Base-by-base conservation (phyloP, 2,113 vertebrate species). In the Equus quagga region DNA sequence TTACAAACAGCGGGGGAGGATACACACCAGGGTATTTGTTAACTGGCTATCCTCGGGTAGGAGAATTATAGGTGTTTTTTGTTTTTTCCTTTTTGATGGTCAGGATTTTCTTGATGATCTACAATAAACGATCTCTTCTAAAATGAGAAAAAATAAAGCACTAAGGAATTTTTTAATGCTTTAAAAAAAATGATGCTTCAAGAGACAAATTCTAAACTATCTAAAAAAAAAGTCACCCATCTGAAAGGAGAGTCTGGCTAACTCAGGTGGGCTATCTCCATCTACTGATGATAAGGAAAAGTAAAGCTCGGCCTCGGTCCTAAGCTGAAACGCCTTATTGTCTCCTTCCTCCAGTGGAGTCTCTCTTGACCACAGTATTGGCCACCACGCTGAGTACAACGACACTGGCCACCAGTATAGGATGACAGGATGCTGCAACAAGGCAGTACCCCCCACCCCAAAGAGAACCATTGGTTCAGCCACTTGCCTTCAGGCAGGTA, bases 81-180 rank as follows among this genome's bases (percentile, higher is more conserved):
- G 26, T 70, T 80, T 26, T 80, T 72, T 36, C 62, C 10, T 82
- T 91, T 78, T 18, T 85, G 46, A 89, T 51, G 18, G 4, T 73
- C 75, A 93, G 46, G 41, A 83, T 86, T 94, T 91, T 93, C 44
- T 92, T 58, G 70, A 3, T 78, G 79, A 31, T 91, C 51, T 58
- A 88, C 24, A 84, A 95, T 86, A 87, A 89, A 89, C 6, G 69
- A 82, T 70, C 36, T 31, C 31, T 36, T 58, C 80, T 84, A 84
- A 96, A 87, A 78, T 58, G 11, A 58, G 36, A 11, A 19, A 89
- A 86, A 82, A 89, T 56, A 79, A 75, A 89, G 26, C 60, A 79
- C 82, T 87, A 67, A 72, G 56, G 10, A n/a, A 67, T 73, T 87
- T 67, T 93, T 83, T 72, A 78, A n/a, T 36, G 24, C 19, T 91